Evolutionary conservation across 2,888 invertebrate species (phyloP), one percentile per base, ranked within the genome.

Genomic region (Amiota minor): DNA sequence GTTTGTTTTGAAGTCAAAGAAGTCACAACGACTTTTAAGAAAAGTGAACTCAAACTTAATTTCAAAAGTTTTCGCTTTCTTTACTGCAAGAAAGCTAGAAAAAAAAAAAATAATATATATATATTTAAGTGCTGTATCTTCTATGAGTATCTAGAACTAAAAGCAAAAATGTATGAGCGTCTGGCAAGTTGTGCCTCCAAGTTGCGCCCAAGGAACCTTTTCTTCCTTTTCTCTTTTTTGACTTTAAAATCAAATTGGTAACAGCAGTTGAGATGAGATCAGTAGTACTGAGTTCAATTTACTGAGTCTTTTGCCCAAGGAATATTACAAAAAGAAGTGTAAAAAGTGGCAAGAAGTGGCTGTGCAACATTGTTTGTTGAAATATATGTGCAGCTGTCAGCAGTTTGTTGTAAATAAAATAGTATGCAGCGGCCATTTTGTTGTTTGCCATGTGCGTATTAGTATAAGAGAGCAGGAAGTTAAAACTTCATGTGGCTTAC

Each of bases 111-210:
- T n/a, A n/a, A n/a, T n/a, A 85, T 85, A 83, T 83, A 86, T 82
- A 83, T 86, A 82, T 83, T 85, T 83, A 85, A 82, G 86, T 85
- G 83, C 81, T 82, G 79, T 84, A 84, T 83, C 84, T 85, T 6
- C 35, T 35, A 85, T 83, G 86, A 81, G 0, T 23, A 23, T 3
- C 1, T 1, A 6, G 35, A 1, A 6, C 35, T 35, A 35, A 6
- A 6, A 35, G 35, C 35, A 35, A 83, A 83, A 84, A 85, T 83
- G 86, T 83, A 84, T 80, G 82, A 84, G 84, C 85, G 35, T 35
- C 35, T 35, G 35, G 35, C 35, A 35, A 35, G 35, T 35, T 35
- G 35, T 6, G 35, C 35, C 35, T 83, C 86, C 81, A 83, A 83
- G 82, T 84, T 83, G 85, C 76, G 55, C n/a, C 9, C 12, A 49